Evolutionary conservation across 2,888 invertebrate species (phyloP).

Genomic region (Scaeva pyrastri): DNA sequence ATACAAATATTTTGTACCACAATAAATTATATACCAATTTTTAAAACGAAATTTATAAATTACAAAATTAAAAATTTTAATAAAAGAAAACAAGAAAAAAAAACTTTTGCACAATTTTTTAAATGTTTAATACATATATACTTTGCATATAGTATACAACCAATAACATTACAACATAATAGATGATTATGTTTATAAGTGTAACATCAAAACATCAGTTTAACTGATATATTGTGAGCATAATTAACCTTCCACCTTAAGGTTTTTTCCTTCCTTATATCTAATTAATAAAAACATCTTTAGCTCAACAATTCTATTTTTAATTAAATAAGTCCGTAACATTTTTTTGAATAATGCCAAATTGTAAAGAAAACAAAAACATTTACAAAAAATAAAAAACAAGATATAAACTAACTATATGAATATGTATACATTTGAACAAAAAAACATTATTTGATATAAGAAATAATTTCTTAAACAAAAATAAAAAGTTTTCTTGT

Average conservation of each 20-base stretch:
- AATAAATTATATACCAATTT: constrained; percentile 38
- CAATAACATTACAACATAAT: too few relatives aligned
- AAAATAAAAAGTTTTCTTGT: constrained; percentile 62
- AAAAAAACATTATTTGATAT: constrained; percentile 10
- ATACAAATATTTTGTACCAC: constrained; percentile 62
- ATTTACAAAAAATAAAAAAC: constrained; percentile 22
- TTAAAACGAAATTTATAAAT: constrained; percentile 38
- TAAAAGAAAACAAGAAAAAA: not conserved
- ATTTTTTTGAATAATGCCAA: constrained; percentile 52
- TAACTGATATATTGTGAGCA: constrained; percentile 7
- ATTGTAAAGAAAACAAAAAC: constrained; percentile 46
- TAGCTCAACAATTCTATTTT: constrained; percentile 49
- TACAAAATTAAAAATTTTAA: constrained; percentile 26
- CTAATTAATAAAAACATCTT: constrained; percentile 3
- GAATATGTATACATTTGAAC: constrained; percentile 9
- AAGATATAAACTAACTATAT: not conserved
- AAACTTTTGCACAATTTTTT: constrained; percentile 58
- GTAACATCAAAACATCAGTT: not conserved
- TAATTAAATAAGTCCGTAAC: constrained; percentile 22
- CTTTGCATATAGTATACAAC: not conserved
- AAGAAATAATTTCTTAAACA: constrained; percentile 1
- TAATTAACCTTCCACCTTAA: constrained; percentile 21
- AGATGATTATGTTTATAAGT: constrained; percentile 9
- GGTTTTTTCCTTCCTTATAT: constrained; percentile 25
- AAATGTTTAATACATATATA: constrained; percentile 41